These are phyloP conservation scores for Drosophila ustulata DNA, from an alignment of 2,888 invertebrate species.

Conservation along the genomic window DNA sequence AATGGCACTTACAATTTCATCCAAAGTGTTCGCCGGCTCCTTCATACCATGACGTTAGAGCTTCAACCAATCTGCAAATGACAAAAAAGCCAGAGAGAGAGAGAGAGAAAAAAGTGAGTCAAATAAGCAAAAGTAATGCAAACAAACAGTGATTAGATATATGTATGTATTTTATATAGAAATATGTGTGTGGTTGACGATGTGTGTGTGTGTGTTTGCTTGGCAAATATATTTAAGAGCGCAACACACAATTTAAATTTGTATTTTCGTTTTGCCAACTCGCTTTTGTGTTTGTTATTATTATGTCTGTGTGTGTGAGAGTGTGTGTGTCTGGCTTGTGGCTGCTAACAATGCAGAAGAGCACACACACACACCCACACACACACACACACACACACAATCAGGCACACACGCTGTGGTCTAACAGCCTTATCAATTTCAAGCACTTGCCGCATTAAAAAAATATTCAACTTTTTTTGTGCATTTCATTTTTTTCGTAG, in stretches of 20 bases:
- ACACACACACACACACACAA: conserved; percentile 14
- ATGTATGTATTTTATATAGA: conserved; percentile 13
- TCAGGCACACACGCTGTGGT: conserved; percentile 28
- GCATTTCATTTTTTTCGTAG: conserved; percentile 24
- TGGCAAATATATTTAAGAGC: conserved; percentile 58
- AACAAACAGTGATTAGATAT: conserved; percentile 76
- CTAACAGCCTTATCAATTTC: conserved; percentile 73
- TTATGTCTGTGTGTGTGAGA: conserved; percentile 11
- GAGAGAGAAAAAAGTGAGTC: conserved; percentile 19
- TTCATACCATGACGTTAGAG: conserved; percentile 92
- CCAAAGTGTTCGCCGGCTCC: conserved; percentile 93
- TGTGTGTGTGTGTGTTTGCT: conserved; percentile 32
- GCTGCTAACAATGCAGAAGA: conserved; percentile 55
- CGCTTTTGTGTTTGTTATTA: conserved; percentile 34
- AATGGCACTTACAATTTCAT: conserved; percentile 90
- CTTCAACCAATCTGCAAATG: conserved; percentile 87
- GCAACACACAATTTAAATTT: conserved; percentile 61
- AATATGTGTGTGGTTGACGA: conserved; percentile 4
- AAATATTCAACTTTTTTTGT: conserved; percentile 54
- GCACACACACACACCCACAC: conserved; percentile 15
- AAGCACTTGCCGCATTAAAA: conserved; percentile 72
- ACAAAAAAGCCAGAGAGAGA: conserved; percentile 52
- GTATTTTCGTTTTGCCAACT: conserved; percentile 52
- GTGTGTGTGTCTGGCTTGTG: conserved; percentile 44
- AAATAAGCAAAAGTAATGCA: conserved; percentile 35